Percentiles rank a stretch among this genome's conserved stretches.
Conservation (phyloP, 37 sponge, comb jelly and placozoan species). For the Cladorhizidae sp. region DNA sequence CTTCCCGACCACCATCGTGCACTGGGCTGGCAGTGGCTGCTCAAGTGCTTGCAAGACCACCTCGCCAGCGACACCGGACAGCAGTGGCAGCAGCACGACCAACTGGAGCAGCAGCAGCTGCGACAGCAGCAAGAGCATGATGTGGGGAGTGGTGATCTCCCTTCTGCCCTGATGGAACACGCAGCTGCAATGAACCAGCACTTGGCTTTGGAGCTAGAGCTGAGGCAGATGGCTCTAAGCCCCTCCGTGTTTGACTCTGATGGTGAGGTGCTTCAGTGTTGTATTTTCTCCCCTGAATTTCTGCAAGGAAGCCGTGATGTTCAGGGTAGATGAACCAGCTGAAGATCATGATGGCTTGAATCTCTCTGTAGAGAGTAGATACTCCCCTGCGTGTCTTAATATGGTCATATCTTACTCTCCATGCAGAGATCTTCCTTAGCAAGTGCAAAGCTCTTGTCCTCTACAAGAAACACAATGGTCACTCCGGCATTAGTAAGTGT, state of each 20-base stretch:
- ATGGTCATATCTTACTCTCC: neutral
- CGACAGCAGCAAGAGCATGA: neutral
- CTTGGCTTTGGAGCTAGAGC: neutral
- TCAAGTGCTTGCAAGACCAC: neutral
- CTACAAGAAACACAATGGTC: no score
- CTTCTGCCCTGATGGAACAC: neutral
- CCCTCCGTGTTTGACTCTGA: slow-evolving; percentile 29
- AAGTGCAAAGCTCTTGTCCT: slow-evolving; percentile 26
- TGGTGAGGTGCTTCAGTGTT: no score
- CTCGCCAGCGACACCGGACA: neutral
- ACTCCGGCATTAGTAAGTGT: neutral
- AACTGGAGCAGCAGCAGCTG: neutral
- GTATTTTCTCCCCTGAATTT: no score
- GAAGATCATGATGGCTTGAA: no score
- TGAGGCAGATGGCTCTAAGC: neutral
- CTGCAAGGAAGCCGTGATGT: no score
- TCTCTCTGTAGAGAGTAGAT: no score
- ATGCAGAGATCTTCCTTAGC: slow-evolving; percentile 19
- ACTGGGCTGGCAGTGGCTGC: slow-evolving; percentile 18
- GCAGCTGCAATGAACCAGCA: neutral
- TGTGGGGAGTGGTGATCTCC: neutral
- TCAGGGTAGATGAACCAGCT: no score
- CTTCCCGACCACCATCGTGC: slow-evolving; percentile 32
- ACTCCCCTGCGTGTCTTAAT: no score
- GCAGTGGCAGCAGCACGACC: neutral